Percentiles rank a stretch among this genome's conserved stretches.
phyloP scores from a whole-genome alignment of 2,888 invertebrate species.

The Mermis nigrescens region DNA sequence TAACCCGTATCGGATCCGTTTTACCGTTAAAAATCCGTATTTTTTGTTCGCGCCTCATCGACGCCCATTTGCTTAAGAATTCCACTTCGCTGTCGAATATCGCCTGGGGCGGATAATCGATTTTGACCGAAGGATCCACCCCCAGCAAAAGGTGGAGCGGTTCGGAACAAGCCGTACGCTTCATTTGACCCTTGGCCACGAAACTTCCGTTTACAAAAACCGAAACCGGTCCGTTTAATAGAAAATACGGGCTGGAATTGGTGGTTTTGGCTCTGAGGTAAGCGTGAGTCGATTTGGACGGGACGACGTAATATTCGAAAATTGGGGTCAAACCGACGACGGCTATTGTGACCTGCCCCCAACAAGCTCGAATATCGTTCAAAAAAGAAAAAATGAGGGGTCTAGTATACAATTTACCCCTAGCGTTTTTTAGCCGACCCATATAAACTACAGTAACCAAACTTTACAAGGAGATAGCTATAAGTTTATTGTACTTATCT shows the following conservation, averaged over 20 bases:
- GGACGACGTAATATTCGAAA: conserved; percentile 34
- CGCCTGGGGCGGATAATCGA: conserved; percentile 32
- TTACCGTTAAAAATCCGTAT: conserved; percentile 34
- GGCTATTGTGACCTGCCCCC: conserved; percentile 29
- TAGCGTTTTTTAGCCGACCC: no score
- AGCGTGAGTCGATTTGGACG: conserved; percentile 31
- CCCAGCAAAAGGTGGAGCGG: conserved; percentile 36
- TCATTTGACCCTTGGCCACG: conserved; percentile 28
- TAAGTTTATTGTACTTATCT: no score
- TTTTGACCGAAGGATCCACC: conserved; percentile 34
- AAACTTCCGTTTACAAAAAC: conserved; percentile 37
- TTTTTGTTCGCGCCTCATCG: conserved; percentile 25
- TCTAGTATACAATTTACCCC: no score
- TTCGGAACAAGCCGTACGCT: conserved; percentile 33
- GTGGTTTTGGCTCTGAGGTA: conserved; percentile 33
- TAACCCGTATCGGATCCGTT: conserved; percentile 28
- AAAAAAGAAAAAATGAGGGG: no score
- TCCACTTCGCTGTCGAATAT: conserved; percentile 33
- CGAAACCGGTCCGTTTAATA: conserved; percentile 33
- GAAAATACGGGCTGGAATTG: conserved; percentile 32
- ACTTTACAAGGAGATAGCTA: no score
- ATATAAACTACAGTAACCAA: no score
- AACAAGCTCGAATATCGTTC: no score
- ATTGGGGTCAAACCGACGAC: conserved; percentile 33
- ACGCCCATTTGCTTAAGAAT: conserved; percentile 28